Conservation (phyloP, 53 echinoderm and acorn worm genomes). For the Paracentrotus lividus region DNA sequence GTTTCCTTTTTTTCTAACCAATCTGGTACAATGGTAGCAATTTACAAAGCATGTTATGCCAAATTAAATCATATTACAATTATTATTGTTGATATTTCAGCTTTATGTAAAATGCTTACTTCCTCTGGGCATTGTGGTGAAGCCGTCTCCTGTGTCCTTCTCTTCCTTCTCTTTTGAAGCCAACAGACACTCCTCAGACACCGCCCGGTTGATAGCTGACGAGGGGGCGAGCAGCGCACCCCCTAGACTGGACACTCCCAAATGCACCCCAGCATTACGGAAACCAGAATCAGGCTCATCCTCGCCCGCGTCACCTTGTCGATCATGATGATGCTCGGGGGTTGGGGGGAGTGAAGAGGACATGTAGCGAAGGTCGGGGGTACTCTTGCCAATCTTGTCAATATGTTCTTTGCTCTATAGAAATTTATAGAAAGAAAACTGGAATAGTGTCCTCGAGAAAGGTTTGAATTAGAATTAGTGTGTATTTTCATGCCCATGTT, state of each 20-base stretch:
- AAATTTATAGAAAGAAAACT: neutral
- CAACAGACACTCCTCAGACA: slow-evolving; percentile 56
- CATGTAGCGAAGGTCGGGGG: slow-evolving; percentile 51
- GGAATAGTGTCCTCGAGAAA: neutral
- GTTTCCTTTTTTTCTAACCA: too few species aligned
- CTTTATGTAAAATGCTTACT: slow-evolving; percentile 38
- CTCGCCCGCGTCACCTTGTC: neutral
- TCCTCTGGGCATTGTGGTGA: slow-evolving; percentile 38
- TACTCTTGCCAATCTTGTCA: slow-evolving; percentile 22
- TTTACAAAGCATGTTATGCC: too few species aligned
- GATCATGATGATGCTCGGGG: slow-evolving; percentile 11
- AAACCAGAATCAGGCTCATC: slow-evolving; percentile 20
- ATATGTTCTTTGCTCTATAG: slow-evolving; percentile 39
- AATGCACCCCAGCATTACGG: neutral
- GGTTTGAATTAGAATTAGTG: too few species aligned
- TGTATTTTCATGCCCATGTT: too few species aligned
- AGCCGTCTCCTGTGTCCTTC: neutral
- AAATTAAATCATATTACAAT: too few species aligned
- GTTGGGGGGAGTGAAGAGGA: slow-evolving; percentile 47
- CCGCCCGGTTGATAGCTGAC: neutral
- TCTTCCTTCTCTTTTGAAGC: neutral
- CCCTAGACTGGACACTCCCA: slow-evolving; percentile 60
- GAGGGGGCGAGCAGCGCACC: neutral
- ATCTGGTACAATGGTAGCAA: too few species aligned
- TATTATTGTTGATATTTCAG: too few species aligned